phyloP scores from a whole-genome alignment of 2,888 invertebrate species.

The Sympetrum striolatum region DNA sequence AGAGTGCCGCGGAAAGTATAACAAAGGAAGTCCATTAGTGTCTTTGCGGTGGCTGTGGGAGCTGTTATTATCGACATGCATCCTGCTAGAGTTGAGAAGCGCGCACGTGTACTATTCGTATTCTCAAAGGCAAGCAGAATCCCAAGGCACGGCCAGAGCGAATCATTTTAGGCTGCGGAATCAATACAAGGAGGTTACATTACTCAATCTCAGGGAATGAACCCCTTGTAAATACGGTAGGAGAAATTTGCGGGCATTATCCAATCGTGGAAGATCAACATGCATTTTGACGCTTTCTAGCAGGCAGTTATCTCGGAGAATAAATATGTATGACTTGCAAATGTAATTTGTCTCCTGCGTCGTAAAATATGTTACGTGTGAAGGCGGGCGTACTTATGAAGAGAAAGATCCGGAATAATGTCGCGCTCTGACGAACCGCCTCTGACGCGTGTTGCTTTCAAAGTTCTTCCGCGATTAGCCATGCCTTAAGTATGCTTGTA shows the following conservation, averaged over 20 bases:
- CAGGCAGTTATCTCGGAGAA: not conserved
- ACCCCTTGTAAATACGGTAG: not conserved
- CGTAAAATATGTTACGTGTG: not conserved
- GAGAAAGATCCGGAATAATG: not conserved
- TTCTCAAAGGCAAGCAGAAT: too few species aligned
- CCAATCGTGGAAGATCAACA: not conserved
- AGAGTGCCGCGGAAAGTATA: not conserved
- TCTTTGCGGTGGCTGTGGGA: not conserved
- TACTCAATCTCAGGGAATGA: not conserved
- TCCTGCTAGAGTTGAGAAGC: not conserved
- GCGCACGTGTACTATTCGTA: not conserved
- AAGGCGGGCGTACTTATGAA: not conserved
- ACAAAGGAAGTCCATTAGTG: not conserved
- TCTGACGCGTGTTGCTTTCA: too few species aligned
- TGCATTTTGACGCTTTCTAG: not conserved
- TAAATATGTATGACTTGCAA: not conserved
- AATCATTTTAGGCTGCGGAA: not conserved
- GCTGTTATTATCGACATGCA: not conserved
- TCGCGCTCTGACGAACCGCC: too few species aligned
- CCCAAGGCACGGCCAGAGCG: not conserved
- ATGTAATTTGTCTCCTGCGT: not conserved
- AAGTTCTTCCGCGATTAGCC: too few species aligned
- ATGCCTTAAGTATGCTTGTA: too few species aligned
- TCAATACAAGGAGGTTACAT: not conserved
- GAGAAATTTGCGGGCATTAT: not conserved